Conservation (phyloP, 2,888 invertebrate species). For the Tipula confusa region DNA sequence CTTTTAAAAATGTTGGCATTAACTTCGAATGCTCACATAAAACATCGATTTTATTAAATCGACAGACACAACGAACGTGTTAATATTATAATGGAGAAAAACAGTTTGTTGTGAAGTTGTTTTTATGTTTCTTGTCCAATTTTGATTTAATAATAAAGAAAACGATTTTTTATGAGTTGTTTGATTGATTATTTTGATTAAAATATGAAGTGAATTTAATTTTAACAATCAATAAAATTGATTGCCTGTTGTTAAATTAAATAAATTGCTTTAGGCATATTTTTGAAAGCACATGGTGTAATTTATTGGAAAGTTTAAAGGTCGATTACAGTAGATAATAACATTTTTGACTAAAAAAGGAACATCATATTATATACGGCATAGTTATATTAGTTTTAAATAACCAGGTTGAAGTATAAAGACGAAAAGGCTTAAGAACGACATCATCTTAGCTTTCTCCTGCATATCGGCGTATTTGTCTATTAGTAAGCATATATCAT, state of each 20-base stretch:
- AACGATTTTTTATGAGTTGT: conserved; percentile 4
- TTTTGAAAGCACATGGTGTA: neutral
- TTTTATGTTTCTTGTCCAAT: conserved; percentile 25
- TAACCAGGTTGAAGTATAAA: no score
- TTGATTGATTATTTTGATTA: conserved; percentile 25
- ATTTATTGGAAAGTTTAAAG: neutral
- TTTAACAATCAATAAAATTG: conserved; percentile 25
- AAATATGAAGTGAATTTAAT: conserved; percentile 20
- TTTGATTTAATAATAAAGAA: conserved; percentile 12
- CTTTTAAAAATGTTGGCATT: neutral
- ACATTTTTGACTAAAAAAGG: no score
- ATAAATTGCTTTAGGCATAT: neutral
- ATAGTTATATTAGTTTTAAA: no score
- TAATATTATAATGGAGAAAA: neutral
- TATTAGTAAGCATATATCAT: no score
- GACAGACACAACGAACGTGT: neutral
- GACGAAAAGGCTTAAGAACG: no score
- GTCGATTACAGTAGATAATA: neutral
- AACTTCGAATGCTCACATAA: neutral
- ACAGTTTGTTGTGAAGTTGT: neutral
- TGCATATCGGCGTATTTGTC: no score
- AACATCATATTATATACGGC: no score
- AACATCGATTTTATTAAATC: neutral
- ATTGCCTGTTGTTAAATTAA: neutral
- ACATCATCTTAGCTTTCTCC: no score